Conservation (phyloP, 1,140 invertebrate species). For the Aphaenogaster rudis region DNA sequence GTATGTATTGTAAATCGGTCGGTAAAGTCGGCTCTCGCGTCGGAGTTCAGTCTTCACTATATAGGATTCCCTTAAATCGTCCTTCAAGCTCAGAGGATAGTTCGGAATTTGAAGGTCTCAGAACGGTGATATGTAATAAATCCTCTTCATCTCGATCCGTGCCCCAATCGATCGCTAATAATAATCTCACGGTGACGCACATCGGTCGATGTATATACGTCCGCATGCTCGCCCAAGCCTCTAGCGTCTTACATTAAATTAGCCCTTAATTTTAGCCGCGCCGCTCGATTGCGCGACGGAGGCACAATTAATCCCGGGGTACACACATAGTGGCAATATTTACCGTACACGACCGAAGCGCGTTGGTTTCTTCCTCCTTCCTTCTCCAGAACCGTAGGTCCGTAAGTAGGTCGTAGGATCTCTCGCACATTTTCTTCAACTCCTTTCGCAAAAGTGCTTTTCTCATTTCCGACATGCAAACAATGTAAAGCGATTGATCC, state of each 20-base stretch:
- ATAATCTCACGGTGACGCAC: slow-evolving; percentile 56
- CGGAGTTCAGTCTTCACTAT: too few relatives aligned
- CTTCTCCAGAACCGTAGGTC: not conserved
- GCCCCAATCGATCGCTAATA: slow-evolving; percentile 58
- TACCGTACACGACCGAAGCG: not conserved
- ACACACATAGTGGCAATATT: not conserved
- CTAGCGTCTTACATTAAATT: slow-evolving; percentile 44
- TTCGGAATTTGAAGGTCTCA: not conserved
- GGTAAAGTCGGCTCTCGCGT: too few relatives aligned
- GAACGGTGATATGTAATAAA: slow-evolving; percentile 36
- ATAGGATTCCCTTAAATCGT: too few relatives aligned
- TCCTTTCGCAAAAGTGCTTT: not conserved
- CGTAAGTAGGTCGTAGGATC: not conserved
- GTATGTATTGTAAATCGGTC: too few relatives aligned
- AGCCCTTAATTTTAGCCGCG: slow-evolving; percentile 34
- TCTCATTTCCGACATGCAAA: not conserved
- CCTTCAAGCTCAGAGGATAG: not conserved
- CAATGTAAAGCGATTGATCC: not conserved
- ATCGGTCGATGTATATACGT: slow-evolving; percentile 5
- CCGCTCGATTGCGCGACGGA: not conserved
- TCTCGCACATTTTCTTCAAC: not conserved
- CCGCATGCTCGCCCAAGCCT: not conserved
- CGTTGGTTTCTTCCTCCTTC: not conserved
- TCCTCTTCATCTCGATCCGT: slow-evolving; percentile 46
- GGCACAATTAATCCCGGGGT: slow-evolving; percentile 20